phyloP scores from a whole-genome alignment of 2,113 vertebrate genomes.

The Tiliqua scincoides region DNA sequence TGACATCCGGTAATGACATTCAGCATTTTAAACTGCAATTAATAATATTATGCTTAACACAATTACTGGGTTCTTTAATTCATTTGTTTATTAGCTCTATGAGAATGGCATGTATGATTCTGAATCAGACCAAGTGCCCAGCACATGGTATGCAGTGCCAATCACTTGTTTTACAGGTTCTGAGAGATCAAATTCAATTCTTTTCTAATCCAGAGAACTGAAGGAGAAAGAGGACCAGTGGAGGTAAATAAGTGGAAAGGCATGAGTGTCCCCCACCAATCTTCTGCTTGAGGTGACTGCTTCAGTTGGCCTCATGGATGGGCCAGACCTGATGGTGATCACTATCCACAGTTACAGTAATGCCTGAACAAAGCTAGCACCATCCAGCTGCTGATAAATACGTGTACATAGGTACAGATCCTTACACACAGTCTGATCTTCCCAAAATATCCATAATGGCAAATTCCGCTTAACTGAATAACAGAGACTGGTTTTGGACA shows the following conservation, averaged over 20 bases:
- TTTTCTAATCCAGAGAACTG: no score
- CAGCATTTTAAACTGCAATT: background rate
- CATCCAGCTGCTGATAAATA: background rate
- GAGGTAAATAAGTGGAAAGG: no score
- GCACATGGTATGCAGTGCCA: background rate
- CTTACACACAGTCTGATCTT: background rate
- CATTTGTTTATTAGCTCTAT: background rate
- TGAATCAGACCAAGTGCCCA: background rate
- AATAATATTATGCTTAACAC: background rate
- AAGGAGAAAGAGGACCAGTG: no score
- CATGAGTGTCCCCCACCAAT: no score
- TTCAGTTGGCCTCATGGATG: no score
- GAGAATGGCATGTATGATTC: background rate
- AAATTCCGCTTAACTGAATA: background rate
- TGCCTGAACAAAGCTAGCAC: no score
- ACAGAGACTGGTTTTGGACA: background rate
- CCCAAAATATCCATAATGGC: no score
- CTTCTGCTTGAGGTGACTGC: no score
- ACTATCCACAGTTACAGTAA: no score
- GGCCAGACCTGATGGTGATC: no score
- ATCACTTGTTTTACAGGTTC: background rate
- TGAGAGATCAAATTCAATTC: background rate
- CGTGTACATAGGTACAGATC: background rate
- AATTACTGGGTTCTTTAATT: background rate
- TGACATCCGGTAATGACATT: background rate